A percentile compares a stretch with the other conserved stretches of the same genome.
Conservation (phyloP, 2,113 vertebrate genomes). For the Todiramphus chloris region DNA sequence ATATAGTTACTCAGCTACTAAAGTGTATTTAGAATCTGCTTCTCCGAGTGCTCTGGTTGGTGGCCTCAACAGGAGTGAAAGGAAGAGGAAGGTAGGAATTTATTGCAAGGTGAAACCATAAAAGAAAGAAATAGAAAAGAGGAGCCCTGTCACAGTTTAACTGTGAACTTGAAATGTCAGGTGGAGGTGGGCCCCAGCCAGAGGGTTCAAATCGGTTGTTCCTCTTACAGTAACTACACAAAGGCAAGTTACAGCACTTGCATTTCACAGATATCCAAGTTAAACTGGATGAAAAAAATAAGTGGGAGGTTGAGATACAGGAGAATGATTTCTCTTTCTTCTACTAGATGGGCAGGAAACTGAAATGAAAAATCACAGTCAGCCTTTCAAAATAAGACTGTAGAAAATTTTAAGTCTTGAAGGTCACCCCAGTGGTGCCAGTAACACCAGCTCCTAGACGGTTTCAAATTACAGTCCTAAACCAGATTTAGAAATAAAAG, state of each 20-base stretch:
- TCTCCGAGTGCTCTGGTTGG: not conserved
- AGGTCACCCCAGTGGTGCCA: not conserved
- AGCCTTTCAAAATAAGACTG: constrained; percentile 55
- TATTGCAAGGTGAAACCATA: not conserved
- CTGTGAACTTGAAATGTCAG: constrained; percentile 8
- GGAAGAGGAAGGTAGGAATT: not conserved
- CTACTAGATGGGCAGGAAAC: not conserved
- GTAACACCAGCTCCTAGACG: not conserved
- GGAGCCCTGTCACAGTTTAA: not conserved
- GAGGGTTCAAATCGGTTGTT: not conserved
- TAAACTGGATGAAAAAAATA: not conserved
- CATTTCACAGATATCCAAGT: not conserved
- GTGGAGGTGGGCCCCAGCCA: not conserved
- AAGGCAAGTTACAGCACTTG: not conserved
- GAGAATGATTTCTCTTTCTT: not conserved
- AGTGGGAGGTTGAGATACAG: not conserved
- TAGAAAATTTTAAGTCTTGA: not conserved
- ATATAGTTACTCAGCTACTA: not conserved
- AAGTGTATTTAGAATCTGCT: not conserved
- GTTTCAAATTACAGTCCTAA: not conserved
- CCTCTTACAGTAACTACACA: not conserved
- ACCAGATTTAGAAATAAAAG: not conserved
- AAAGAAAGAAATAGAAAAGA: not conserved
- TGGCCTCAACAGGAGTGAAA: not conserved
- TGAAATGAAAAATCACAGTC: not conserved